Evolutionary conservation across 37 sponge, comb jelly and placozoan genomes (phyloP).

Genomic region (Ianthella basta): DNA sequence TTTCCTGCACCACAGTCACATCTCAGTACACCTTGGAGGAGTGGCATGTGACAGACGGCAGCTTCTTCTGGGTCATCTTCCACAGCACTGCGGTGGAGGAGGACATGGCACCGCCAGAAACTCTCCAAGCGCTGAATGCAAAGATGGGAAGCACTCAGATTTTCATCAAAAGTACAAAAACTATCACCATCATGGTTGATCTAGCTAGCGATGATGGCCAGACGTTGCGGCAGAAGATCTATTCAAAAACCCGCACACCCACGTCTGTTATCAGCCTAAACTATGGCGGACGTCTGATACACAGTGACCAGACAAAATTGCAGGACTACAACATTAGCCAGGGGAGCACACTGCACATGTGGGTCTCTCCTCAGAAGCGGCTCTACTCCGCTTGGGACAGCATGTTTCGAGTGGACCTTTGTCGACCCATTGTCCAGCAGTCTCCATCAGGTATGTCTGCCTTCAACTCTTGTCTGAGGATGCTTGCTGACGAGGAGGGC

Average conservation of each 20-base stretch:
- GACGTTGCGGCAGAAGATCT: conserved; percentile 42
- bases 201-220: conserved; percentile 20
- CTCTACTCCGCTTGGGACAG: not conserved
- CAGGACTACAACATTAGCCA: conserved; percentile 1
- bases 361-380: conserved; percentile 3
- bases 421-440: conserved; percentile 30
- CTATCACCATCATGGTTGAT: conserved; percentile 27
- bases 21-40: conserved; percentile 18
- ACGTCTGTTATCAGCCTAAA: conserved; percentile 24
- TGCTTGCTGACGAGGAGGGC: not conserved
- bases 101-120: conserved; percentile 16
- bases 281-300: conserved; percentile 15
- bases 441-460: conserved; percentile 20
- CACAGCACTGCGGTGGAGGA: not conserved
- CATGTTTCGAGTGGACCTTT: not conserved
- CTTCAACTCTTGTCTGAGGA: conserved; percentile 23
- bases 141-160: conserved; percentile 25
- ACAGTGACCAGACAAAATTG: conserved; percentile 1
- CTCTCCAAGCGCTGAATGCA: conserved; percentile 7
- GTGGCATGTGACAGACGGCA: conserved; percentile 24
- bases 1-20: conserved; percentile 2
- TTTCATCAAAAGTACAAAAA: conserved; percentile 26
- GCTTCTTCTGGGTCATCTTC: conserved; percentile 33
- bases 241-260: not conserved
- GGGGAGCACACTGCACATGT: conserved; percentile 39